Conservation (phyloP, 2,888 invertebrate genomes). For the Agrochola macilenta region DNA sequence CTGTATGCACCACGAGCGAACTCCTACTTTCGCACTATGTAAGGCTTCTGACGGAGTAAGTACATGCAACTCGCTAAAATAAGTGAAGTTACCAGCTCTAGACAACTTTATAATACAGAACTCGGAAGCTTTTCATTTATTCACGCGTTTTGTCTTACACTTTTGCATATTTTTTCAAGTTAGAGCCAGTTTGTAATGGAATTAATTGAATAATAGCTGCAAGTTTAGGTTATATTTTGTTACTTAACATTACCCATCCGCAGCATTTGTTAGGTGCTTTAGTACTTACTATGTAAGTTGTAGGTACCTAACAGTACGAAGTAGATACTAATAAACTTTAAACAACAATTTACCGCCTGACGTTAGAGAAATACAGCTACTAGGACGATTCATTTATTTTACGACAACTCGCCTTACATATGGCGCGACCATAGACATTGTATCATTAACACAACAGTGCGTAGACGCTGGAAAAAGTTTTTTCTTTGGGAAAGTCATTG, state of each 20-base stretch:
- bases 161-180: conserved; percentile 58
- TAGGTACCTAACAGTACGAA: conserved; percentile 11
- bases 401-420: conserved; percentile 13
- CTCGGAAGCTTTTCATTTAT: conserved; percentile 72
- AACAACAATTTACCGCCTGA: conserved; percentile 24
- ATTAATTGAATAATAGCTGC: conserved; percentile 37
- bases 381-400: conserved; percentile 23
- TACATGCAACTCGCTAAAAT: conserved; percentile 55
- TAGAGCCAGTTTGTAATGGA: conserved; percentile 41
- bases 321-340: conserved; percentile 37
- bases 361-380: conserved; percentile 20
- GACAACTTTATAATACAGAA: conserved; percentile 67
- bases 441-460: neutral
- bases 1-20: conserved; percentile 54
- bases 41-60: conserved; percentile 52
- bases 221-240: conserved; percentile 14
- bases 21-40: conserved; percentile 50
- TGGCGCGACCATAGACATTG: neutral
- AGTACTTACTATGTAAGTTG: conserved; percentile 13
- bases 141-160: conserved; percentile 67
- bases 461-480: too few species aligned
- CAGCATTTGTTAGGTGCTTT: conserved; percentile 4
- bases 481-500: neutral
- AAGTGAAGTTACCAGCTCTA: conserved; percentile 58
- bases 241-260: neutral